phyloP scores from a whole-genome alignment of 2,113 vertebrate genomes.

The Eurypyga helias region DNA sequence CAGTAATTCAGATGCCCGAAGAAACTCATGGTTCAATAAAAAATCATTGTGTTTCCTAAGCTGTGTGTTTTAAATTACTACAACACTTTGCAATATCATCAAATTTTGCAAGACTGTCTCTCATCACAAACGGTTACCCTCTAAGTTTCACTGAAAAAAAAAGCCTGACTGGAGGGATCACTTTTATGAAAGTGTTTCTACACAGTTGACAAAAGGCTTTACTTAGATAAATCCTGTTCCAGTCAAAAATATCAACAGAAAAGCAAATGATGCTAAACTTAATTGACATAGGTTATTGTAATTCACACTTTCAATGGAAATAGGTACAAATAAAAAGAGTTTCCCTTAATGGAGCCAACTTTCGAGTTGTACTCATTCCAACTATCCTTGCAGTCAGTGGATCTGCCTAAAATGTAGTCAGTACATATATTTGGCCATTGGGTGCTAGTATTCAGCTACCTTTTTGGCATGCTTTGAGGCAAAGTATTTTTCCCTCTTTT shows the following conservation, averaged over 20 bases:
- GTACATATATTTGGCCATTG: neutral
- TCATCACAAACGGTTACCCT: neutral
- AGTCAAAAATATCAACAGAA: neutral
- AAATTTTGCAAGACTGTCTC: neutral
- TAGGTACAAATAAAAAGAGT: neutral
- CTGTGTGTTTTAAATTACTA: neutral
- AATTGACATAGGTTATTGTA: neutral
- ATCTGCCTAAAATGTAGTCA: neutral
- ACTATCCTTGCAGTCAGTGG: neutral
- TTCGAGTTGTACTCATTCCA: neutral
- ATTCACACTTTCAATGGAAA: neutral
- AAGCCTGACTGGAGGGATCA: neutral
- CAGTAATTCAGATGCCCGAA: neutral
- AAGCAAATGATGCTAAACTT: neutral
- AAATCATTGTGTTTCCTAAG: neutral
- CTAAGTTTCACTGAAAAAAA: neutral
- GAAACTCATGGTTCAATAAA: neutral
- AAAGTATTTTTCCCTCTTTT: conserved; percentile 18
- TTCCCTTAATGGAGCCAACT: neutral
- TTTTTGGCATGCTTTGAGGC: neutral
- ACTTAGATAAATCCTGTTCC: neutral
- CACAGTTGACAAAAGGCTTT: neutral
- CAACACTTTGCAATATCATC: neutral
- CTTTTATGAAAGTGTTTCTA: neutral
- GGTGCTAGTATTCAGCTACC: neutral